phyloP scores from a whole-genome alignment of 2,797 vertebrate genomes.

The Taenioides sp. region DNA sequence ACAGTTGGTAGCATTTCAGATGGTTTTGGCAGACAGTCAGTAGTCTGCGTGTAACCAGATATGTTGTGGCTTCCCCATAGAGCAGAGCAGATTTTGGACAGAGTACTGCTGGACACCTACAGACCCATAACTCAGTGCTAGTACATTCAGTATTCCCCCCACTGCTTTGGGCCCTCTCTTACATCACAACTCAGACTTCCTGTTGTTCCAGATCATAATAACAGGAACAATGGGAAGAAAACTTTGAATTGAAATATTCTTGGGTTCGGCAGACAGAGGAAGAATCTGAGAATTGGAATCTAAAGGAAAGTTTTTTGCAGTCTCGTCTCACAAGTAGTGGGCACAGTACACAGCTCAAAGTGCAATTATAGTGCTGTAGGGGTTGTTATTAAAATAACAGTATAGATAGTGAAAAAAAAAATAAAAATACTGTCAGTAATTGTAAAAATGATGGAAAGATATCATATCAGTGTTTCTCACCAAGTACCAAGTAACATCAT shows the following conservation, averaged over 20 bases:
- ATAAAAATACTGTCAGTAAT: not conserved
- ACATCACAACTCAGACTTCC: conserved; percentile 2
- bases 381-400: not conserved
- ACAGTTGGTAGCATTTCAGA: conserved; percentile 53
- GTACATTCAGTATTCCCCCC: conserved; percentile 30
- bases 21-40: conserved; percentile 63
- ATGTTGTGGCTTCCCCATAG: conserved; percentile 60
- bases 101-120: conserved; percentile 16
- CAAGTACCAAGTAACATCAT: not conserved
- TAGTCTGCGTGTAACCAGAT: conserved; percentile 65
- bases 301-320: not conserved
- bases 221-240: conserved; percentile 27
- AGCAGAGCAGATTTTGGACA: conserved; percentile 27
- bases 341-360: not conserved
- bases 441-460: not conserved
- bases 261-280: not conserved
- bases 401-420: not conserved
- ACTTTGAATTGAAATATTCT: conserved; percentile 9
- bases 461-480: too few relatives aligned
- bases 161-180: conserved; percentile 1
- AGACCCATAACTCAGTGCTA: conserved; percentile 33
- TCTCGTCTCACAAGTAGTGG: not conserved
- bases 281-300: not conserved
- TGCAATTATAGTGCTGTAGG: too few relatives aligned
- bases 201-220: conserved; percentile 31